Evolutionary conservation across 2,113 vertebrate genomes (phyloP).

Genomic region (Dipodomys stephensi): DNA sequence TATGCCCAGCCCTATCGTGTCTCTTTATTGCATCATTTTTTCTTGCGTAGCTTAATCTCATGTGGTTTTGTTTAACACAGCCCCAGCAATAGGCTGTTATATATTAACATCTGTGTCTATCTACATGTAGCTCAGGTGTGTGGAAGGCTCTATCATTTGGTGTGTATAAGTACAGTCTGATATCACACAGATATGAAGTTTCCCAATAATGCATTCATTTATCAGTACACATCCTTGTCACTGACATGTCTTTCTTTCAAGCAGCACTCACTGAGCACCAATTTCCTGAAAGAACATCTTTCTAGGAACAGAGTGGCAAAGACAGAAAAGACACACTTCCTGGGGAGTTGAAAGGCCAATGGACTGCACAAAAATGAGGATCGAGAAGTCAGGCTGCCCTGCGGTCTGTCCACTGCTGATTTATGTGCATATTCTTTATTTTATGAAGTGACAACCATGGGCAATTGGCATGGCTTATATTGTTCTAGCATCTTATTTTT

Average conservation of each 20-base stretch:
- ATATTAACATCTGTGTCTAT: not conserved
- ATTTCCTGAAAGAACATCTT: not conserved
- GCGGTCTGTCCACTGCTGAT: too few relatives aligned
- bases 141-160: not conserved
- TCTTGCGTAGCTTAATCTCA: not conserved
- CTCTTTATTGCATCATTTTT: not conserved
- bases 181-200: not conserved
- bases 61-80: not conserved
- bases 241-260: not conserved
- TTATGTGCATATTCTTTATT: not conserved
- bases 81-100: not conserved
- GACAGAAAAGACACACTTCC: not conserved
- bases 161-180: not conserved
- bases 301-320: rapidly evolving
- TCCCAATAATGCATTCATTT: not conserved
- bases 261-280: not conserved
- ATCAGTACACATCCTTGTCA: not conserved
- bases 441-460: not conserved
- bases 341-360: not conserved
- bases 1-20: too few relatives aligned
- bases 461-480: not conserved
- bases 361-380: not conserved
- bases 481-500: not conserved
- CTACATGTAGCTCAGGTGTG: not conserved
- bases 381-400: rapidly evolving